These are phyloP conservation scores for Hipparchia sbordonii DNA, from an alignment of 2,888 invertebrate species.

Conservation along the genomic window DNA sequence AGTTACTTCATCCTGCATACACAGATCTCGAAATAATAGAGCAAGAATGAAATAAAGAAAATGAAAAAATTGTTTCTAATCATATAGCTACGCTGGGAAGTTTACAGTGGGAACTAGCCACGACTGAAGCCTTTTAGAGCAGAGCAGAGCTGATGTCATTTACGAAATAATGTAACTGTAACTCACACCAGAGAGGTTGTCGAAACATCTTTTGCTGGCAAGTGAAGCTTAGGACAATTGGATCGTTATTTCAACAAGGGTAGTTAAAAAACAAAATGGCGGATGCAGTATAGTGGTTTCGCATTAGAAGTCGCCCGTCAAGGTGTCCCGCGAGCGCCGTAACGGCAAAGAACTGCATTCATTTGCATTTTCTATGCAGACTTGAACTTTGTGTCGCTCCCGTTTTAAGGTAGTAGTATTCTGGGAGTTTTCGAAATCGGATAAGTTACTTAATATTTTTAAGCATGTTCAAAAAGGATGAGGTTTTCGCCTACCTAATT, in stretches of 20 bases:
- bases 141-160: too few relatives aligned
- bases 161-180: too few relatives aligned
- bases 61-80: too few relatives aligned
- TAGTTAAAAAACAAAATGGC: slow-evolving; percentile 17
- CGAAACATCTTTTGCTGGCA: not conserved
- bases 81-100: too few relatives aligned
- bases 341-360: slow-evolving; percentile 63
- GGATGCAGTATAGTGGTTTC: slow-evolving; percentile 5
- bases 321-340: slow-evolving; percentile 58
- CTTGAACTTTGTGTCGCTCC: slow-evolving; percentile 29
- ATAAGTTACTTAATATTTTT: not conserved
- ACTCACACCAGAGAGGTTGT: too few relatives aligned
- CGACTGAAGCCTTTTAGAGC: too few relatives aligned
- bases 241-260: not conserved
- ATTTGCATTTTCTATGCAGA: slow-evolving; percentile 62
- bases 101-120: too few relatives aligned
- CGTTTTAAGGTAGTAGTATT: not conserved
- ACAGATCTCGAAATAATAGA: too few relatives aligned
- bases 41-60: too few relatives aligned
- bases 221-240: slow-evolving; percentile 4
- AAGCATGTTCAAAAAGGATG: not conserved
- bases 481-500: too few relatives aligned
- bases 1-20: too few relatives aligned
- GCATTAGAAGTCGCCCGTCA: slow-evolving; percentile 35
- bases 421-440: not conserved